These are phyloP conservation scores for Apostichopus japonicus DNA, from an alignment of 35 echinoderm and acorn worm species.

Conservation along the genomic window DNA sequence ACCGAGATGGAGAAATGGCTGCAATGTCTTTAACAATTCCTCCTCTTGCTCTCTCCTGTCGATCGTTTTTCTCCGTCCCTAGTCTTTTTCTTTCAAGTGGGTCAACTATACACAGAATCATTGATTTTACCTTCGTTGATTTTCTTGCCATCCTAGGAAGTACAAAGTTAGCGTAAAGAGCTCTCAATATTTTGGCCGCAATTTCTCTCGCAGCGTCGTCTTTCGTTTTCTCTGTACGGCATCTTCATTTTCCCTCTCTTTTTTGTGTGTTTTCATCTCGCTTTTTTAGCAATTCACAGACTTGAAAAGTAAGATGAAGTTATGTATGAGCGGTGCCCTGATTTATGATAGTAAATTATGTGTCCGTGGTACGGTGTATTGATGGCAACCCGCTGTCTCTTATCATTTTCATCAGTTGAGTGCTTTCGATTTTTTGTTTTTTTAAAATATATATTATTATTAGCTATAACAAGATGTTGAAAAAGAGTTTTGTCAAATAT, in stretches of 20 bases:
- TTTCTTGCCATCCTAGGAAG: not conserved
- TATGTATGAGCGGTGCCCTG: not conserved
- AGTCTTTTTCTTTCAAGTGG: not conserved
- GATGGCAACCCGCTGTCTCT: not conserved
- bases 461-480: no score
- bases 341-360: not conserved
- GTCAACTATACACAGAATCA: slow-evolving; percentile 1
- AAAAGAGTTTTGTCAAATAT: no score
- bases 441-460: no score
- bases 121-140: not conserved
- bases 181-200: not conserved
- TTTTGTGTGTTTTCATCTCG: not conserved
- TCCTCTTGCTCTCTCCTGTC: not conserved
- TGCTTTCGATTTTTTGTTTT: no score
- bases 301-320: not conserved
- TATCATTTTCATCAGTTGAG: no score
- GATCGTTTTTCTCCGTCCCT: not conserved
- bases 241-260: not conserved
- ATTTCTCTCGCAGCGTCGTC: not conserved
- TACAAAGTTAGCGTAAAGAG: not conserved
- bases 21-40: not conserved
- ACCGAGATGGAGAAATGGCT: no score
- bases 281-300: not conserved
- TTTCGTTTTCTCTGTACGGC: not conserved
- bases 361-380: not conserved